These are phyloP conservation scores for Orientallactaga sibirica DNA, from an alignment of 2,797 vertebrate species.

Conservation along the genomic window DNA sequence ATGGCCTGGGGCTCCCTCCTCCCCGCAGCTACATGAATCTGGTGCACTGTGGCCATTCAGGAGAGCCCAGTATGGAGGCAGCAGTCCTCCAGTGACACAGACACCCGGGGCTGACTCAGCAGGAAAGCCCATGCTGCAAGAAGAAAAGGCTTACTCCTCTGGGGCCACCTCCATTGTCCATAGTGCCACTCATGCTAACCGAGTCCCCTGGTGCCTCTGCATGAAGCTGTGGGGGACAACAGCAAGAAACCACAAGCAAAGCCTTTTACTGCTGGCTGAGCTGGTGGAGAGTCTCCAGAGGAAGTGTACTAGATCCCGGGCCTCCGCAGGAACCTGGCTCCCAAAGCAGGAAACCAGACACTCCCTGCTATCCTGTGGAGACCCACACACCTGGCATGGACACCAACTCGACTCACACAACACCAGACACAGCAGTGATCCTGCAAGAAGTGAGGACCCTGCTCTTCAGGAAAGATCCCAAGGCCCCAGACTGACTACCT, in stretches of 20 bases:
- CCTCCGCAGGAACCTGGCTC: neutral
- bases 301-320: neutral
- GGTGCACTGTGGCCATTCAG: neutral
- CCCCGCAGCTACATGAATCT: neutral
- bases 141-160: neutral
- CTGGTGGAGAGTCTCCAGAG: neutral
- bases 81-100: neutral
- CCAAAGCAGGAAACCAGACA: neutral
- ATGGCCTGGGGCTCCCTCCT: neutral
- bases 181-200: neutral
- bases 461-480: neutral
- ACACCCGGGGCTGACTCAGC: neutral
- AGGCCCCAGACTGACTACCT: fast-evolving
- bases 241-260: neutral
- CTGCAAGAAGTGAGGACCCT: neutral
- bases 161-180: neutral
- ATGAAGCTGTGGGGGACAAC: neutral
- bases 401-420: neutral
- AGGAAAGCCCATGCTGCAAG: neutral
- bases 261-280: neutral
- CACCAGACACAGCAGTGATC: neutral
- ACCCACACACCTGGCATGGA: neutral
- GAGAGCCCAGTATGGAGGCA: neutral
- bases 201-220: neutral
- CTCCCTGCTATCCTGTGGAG: neutral